Base-by-base conservation (phyloP, 2,888 invertebrate species). In the Drosophila barbarae region DNA sequence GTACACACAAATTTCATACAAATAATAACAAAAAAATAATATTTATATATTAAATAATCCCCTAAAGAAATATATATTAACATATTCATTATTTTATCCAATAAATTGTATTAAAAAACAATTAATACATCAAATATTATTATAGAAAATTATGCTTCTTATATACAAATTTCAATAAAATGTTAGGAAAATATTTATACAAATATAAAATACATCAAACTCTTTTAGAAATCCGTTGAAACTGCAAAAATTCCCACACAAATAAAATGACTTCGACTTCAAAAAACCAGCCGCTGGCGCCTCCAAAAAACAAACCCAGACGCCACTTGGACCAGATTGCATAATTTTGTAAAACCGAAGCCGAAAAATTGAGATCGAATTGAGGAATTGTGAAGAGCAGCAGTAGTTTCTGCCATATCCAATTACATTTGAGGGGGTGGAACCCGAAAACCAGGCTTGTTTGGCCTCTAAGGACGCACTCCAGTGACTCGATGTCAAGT, bases 401-500 rank as follows among this genome's bases (percentile, higher is more conserved):
- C 35, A 54, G 51, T 58, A 55, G 13, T 46, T 46, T 13, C 13
- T 30, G 13, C 55, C 56, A 56, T 60, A 69, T 72, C 68, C 57
- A 53, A 68, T 72, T 71, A 71, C 72, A 63, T 28, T 38, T 15
- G 7, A 36, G 46, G 50, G 63, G 42, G 63, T 51, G 57, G 38
- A 56, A 30, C 35, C 58, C 54, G 15, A 55, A 50, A 47, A 39
- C 55, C 55, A 7, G 36, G n/a, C 55, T 36, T 35, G 57, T 57
- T 60, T 44, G 49, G 5, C 3, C 49, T 32, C 39, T 46, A 28
- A 55, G 65, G 32, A 18, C 39, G 46, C 61, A 49, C 61, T 61
- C 35, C 58, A 61, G 30, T 46, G 18, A 30, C 50, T 12, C 58
- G 66, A 76, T 76, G 77, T 79, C 77, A 84, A 81, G 84, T 84